Base-by-base conservation (phyloP, 2,113 vertebrate species). In the Lota lota region DNA sequence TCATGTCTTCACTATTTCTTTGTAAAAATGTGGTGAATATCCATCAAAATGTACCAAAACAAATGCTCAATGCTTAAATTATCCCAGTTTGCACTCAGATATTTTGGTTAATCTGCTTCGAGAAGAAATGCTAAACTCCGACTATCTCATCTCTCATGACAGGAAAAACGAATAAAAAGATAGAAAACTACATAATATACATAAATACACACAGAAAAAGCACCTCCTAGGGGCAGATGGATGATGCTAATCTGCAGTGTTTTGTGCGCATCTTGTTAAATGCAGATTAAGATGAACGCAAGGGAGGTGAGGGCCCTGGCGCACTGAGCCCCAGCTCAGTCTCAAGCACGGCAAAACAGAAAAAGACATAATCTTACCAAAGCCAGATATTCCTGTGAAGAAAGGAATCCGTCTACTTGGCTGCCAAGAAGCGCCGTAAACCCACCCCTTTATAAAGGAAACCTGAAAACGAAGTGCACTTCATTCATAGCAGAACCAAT, bases 341-440 rank as follows among this genome's bases (percentile, higher is more conserved):
- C 80, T 89, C 78, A 70, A 75, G 78, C 85, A 77, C 65, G 74
- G 70, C 81, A 79, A 10, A 83, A 90, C 84, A 79, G 87, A 90
- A 92, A 88, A 83, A 90, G 85, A 88, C 83, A 87, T 90, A 92
- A 93, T 91, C 88, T 90, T 83, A 89, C 75, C 83, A 86, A 84
- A 91, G 88, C 81, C 87, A 88, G 86, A 90, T 91, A 89, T 90
- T 90, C 83, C 67, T 68, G 67, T 68, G 74, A 79, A 86, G 86
- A 88, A 88, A 89, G 79, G 77, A 88, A 83, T 75, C 75, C 89
- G 87, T 87, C 82, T 73, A 77, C 76, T 78, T 67, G 16, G 69
- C 75, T 88, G 87, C 89, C 87, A 90, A 79, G 80, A 85, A 75
- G 77, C 82, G 33, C 79, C 77, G 59, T 88, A 88, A 91, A 85